Percentiles rank a stretch among this genome's conserved stretches.
Conservation (phyloP, 2,888 invertebrate species). For the Mycalesis mineus region DNA sequence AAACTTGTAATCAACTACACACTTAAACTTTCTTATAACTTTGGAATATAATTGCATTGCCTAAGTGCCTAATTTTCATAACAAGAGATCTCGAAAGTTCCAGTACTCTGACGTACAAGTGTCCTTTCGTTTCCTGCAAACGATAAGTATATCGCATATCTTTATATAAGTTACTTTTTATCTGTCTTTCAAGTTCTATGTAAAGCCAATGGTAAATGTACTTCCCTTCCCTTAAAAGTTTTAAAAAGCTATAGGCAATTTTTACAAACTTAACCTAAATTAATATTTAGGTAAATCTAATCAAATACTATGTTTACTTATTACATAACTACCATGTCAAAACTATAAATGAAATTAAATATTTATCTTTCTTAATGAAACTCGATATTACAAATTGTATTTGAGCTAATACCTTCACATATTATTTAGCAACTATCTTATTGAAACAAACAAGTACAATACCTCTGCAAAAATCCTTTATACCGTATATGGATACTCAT, state of each 20-base stretch:
- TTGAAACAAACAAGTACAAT: neutral
- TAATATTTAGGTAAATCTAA: too few species aligned
- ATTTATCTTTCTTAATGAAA: too few species aligned
- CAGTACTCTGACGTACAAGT: neutral
- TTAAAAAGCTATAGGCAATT: too few species aligned
- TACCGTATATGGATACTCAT: neutral
- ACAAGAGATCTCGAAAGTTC: neutral
- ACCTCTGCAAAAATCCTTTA: neutral
- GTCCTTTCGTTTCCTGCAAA: neutral
- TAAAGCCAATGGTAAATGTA: too few species aligned
- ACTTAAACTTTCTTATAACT: neutral
- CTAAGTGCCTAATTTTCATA: neutral
- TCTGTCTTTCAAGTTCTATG: neutral
- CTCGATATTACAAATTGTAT: too few species aligned
- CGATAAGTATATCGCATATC: neutral
- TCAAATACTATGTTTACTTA: too few species aligned
- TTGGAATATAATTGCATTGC: slow-evolving; percentile 1
- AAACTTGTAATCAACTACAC: neutral
- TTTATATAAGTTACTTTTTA: neutral
- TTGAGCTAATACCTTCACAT: too few species aligned
- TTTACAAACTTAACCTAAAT: too few species aligned
- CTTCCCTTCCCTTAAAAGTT: too few species aligned
- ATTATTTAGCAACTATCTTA: too few species aligned
- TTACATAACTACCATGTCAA: too few species aligned
- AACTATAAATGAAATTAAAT: too few species aligned